Evolutionary conservation across 2,888 invertebrate species (phyloP), one percentile per base, ranked within the genome.

Genomic region (Drosophila demipolita): DNA sequence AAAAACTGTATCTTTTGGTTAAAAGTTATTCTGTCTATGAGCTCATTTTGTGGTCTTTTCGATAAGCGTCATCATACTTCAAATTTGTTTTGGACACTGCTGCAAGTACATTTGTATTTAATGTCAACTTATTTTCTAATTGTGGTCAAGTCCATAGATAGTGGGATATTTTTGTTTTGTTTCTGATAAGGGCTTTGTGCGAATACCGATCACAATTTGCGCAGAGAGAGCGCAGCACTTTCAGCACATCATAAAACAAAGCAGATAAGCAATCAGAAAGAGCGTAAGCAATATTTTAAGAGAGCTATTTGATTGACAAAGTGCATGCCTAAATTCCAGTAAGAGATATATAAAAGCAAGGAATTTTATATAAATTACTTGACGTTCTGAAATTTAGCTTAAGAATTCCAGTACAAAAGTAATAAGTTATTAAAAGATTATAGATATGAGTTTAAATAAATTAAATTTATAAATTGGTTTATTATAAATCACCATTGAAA

Each of bases 31-130:
- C 66, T 53, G 76, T 55, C 69, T 70, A 79, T 79, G 79, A 79
- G 76, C 79, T 79, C 73, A 79, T 76, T 23, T 40, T 54, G 54
- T 38, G n/a, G 12, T n/a, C 26, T 38, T 38, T 26, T 55, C 32
- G 38, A 23, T 55, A 64, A 76, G 79, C 76, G 79, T 79, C 73
- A 79, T 63, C 65, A 80, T 61, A 63, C 59, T 66, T 62, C 7
- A 67, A 50, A 60, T 50, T 55, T 62, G 6, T 60, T 67, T n/a
- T 29, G 32, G 15, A 35, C 48, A 63, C 29, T 58, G 42, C 36
- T 58, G 48, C 36, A 64, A 42, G 6, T 26, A n/a, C 26, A 36
- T 12, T 26, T 15, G 45, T 17, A 17, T 9, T 23, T 17, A 26
- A 38, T 58, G 52, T 42, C 2, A 42, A 52, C n/a, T 42, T 66